phyloP scores from a whole-genome alignment of 1,140 invertebrate species.

The Dreissena rostriformis region DNA sequence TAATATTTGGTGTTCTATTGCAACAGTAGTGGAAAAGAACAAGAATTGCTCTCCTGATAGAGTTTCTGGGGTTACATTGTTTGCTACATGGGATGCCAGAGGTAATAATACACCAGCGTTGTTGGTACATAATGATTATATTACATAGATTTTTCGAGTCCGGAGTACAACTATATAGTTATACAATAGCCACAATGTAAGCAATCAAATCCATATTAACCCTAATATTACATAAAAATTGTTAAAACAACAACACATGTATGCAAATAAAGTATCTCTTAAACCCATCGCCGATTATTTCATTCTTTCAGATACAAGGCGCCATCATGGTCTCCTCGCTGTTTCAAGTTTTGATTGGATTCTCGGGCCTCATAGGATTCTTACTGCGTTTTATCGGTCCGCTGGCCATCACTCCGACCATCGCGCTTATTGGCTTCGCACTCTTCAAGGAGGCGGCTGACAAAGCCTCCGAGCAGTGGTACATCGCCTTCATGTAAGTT shows the following conservation, averaged over 20 bases:
- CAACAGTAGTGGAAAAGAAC: too few species aligned
- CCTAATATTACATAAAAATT: not conserved
- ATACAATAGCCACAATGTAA: not conserved
- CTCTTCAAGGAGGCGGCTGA: conserved; percentile 89
- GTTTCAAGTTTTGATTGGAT: conserved; percentile 73
- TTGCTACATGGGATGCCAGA: too few species aligned
- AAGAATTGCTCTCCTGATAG: too few species aligned
- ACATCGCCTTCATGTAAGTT: conserved; percentile 89
- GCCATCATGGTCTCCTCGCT: conserved; percentile 71
- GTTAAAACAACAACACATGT: not conserved
- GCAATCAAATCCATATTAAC: not conserved
- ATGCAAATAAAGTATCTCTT: not conserved
- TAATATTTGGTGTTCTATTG: too few species aligned
- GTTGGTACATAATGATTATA: not conserved
- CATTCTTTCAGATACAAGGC: conserved; percentile 68
- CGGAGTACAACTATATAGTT: not conserved
- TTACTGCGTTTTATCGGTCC: conserved; percentile 89
- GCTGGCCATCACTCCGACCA: conserved; percentile 90
- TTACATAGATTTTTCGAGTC: not conserved
- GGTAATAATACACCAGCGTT: not conserved
- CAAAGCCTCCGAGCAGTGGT: conserved; percentile 90
- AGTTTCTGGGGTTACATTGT: too few species aligned
- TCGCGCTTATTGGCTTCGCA: conserved; percentile 89
- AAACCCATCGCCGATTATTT: not conserved
- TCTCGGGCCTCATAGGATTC: conserved; percentile 87